These are phyloP conservation scores for Parotia lawesii DNA, from an alignment of 2,113 vertebrate species.

Conservation along the genomic window DNA sequence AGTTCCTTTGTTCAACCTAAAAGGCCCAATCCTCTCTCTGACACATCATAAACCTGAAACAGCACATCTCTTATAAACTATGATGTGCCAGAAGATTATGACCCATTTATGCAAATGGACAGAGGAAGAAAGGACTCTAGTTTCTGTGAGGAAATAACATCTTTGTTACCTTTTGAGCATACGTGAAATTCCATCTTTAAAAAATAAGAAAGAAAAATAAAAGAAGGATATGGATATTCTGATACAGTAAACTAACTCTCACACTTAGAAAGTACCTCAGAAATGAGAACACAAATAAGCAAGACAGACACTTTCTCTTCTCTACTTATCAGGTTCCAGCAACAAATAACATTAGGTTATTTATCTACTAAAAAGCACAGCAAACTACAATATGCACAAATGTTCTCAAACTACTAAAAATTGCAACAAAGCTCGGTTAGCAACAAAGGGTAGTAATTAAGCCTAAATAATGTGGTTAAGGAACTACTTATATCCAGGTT, in stretches of 20 bases:
- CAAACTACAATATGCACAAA: not conserved
- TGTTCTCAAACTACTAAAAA: not conserved
- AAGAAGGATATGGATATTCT: not conserved
- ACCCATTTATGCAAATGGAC: not conserved
- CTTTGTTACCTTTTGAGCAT: constrained; percentile 1
- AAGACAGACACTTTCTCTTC: not conserved
- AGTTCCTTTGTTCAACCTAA: constrained; percentile 27
- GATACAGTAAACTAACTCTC: not conserved
- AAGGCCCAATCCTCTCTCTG: constrained; percentile 10
- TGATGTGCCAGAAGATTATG: not conserved
- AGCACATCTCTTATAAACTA: not conserved
- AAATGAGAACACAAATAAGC: not conserved
- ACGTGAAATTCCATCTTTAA: not conserved
- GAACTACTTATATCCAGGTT: not conserved
- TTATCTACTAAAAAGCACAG: not conserved
- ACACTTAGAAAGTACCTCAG: not conserved
- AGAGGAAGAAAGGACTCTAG: not conserved
- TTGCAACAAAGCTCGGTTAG: not conserved
- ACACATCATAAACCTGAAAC: not conserved
- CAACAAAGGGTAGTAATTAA: not conserved
- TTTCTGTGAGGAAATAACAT: not conserved
- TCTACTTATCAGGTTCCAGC: not conserved
- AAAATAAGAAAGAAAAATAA: not conserved
- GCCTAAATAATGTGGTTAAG: not conserved
- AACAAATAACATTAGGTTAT: not conserved